Evolutionary conservation across 2,888 invertebrate genomes (phyloP).

Genomic region (Drymonia ruficornis): DNA sequence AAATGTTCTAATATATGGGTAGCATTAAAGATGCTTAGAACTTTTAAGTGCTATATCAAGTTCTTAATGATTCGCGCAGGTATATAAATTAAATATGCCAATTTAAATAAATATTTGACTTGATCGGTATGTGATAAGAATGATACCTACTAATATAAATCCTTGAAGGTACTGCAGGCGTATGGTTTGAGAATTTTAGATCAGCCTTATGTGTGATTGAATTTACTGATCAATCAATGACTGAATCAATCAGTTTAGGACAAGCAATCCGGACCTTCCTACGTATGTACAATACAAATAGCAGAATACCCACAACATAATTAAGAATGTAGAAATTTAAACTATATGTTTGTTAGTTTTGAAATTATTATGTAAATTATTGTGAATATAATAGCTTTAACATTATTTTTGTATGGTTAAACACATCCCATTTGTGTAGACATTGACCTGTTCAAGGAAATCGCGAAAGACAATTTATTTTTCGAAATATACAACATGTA

Average conservation of each 20-base stretch:
- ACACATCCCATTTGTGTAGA: conserved; percentile 12
- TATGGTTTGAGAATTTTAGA: conserved; percentile 1
- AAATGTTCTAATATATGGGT: neutral
- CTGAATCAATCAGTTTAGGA: neutral
- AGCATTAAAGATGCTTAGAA: neutral
- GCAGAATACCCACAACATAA: no score
- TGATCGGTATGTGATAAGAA: neutral
- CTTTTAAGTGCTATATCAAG: neutral
- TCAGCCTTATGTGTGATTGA: neutral
- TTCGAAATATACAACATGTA: conserved; percentile 72
- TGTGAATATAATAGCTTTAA: neutral
- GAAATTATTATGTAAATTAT: neutral
- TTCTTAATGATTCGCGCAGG: neutral
- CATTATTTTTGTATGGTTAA: conserved; percentile 13
- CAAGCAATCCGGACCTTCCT: neutral
- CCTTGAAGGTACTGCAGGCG: conserved; percentile 1
- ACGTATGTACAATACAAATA: neutral
- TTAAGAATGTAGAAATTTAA: no score
- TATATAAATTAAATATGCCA: neutral
- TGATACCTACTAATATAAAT: neutral
- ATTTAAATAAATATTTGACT: neutral
- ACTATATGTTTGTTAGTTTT: no score
- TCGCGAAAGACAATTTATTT: conserved; percentile 65
- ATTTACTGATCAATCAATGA: neutral
- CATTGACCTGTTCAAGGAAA: conserved; percentile 52